Conservation (phyloP, 2,113 vertebrate genomes). For the Rhinolophus ferrumequinum region DNA sequence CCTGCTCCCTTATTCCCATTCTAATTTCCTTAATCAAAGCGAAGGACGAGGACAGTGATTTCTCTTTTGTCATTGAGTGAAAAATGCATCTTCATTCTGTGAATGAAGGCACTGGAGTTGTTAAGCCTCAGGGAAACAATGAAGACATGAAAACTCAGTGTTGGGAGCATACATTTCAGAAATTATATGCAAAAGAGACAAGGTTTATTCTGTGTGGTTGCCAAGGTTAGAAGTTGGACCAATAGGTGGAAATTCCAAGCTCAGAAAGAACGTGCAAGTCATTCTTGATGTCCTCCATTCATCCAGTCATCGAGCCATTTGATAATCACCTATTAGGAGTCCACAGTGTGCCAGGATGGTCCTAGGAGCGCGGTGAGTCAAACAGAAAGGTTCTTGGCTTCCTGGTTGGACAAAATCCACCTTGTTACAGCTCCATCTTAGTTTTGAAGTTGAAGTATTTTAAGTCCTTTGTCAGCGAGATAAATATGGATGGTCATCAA, state of each 20-base stretch:
- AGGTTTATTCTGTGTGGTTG: neutral
- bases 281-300: neutral
- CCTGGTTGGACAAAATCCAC: neutral
- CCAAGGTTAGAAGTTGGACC: neutral
- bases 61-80: slow-evolving; percentile 34
- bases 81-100: slow-evolving; percentile 16
- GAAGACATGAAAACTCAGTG: neutral
- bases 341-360: neutral
- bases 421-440: neutral
- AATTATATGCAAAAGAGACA: neutral
- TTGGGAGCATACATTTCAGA: neutral
- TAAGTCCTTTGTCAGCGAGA: neutral
- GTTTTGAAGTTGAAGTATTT: neutral
- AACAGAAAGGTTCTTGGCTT: neutral
- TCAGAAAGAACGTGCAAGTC: neutral
- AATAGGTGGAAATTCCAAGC: neutral
- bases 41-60: slow-evolving; percentile 49
- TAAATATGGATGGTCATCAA: neutral
- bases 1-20: slow-evolving; percentile 57
- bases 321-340: neutral
- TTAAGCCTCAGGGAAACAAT: neutral
- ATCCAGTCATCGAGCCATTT: neutral
- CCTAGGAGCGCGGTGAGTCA: neutral
- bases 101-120: neutral
- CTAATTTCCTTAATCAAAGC: slow-evolving; percentile 70